A percentile compares a stretch with the other conserved stretches of the same genome.
These are phyloP conservation scores for Acanthosepion lycidas DNA, from an alignment of 2,888 invertebrate species.

Conservation along the genomic window DNA sequence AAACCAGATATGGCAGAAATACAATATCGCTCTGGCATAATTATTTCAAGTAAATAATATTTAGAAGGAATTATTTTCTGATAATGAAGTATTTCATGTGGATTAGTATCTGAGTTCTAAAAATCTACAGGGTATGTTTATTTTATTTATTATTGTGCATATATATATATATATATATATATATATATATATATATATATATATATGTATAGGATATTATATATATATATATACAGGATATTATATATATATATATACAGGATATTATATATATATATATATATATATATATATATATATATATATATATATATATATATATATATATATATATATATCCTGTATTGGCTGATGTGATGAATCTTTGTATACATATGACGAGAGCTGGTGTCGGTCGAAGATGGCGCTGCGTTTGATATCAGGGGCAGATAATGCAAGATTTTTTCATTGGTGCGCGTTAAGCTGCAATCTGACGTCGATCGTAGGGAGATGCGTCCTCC, in stretches of 20 bases:
- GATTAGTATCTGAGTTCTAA: not conserved
- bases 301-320: not conserved
- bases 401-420: not conserved
- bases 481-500: constrained; percentile 14
- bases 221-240: no score
- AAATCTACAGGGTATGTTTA: not conserved
- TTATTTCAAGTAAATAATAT: not conserved
- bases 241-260: no score
- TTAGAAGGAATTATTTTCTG: not conserved
- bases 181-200: not conserved
- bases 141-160: not conserved
- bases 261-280: no score
- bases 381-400: constrained; percentile 5
- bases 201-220: not conserved
- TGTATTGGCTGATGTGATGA: not conserved
- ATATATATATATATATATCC: not conserved
- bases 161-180: not conserved
- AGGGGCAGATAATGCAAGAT: constrained; percentile 12
- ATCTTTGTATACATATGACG: constrained; percentile 33
- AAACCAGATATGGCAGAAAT: no score
- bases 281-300: not conserved
- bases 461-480: constrained; percentile 20
- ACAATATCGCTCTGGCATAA: not conserved
- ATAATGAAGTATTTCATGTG: not conserved
- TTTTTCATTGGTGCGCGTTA: constrained; percentile 22